Evolutionary conservation across 2,888 invertebrate genomes (phyloP), one percentile per base, ranked within the genome.

Genomic region (Andricus curvator): DNA sequence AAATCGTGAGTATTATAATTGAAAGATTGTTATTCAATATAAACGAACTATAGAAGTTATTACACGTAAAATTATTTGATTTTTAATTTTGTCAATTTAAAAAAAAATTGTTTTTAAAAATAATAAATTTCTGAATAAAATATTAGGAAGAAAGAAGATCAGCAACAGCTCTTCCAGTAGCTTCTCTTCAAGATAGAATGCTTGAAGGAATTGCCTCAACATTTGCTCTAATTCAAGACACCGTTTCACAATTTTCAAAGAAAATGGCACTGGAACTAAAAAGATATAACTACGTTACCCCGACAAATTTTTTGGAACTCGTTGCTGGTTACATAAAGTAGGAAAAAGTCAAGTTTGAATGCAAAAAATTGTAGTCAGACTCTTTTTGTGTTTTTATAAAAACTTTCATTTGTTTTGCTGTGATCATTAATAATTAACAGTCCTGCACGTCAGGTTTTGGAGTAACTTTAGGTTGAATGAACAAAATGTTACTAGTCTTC

Each of bases 281-380:
- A 81, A 93, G 98, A 17, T 95, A 96, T 89, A 97, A 97, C 93
- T 98, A 98, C 91, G 97, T 98, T 67, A 98, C 98, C 0, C 97
- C 98, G 0, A 96, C 96, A 41, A 98, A 97, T 93, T 98, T 97
- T 88, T 93, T 98, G 80, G 97, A 98, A 89, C 94, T 98, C 20
- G 97, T 98, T 1, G 94, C 95, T 1, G 97, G 97, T 13, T 98
- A 97, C 89, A 97, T 97, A 91, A 94, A 94, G 97, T 97, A 91
- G 3, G 56, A 11, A 2, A n/a, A n/a, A 20, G 2, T 56, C 93
- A 94, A 92, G n/a, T 81, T 79, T 78, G 41, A 56, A 56, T 56
- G n/a, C 2, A 9, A 64, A 1, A 8, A 48, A 48, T 13, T 68
- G 8, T 41, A 33, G 22, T 48, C 44, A 2, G 44, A 44, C 13